Percentiles rank a stretch among this genome's conserved stretches.
phyloP scores from a whole-genome alignment of 2,797 vertebrate genomes.

The Arctocebus calabarensis region DNA sequence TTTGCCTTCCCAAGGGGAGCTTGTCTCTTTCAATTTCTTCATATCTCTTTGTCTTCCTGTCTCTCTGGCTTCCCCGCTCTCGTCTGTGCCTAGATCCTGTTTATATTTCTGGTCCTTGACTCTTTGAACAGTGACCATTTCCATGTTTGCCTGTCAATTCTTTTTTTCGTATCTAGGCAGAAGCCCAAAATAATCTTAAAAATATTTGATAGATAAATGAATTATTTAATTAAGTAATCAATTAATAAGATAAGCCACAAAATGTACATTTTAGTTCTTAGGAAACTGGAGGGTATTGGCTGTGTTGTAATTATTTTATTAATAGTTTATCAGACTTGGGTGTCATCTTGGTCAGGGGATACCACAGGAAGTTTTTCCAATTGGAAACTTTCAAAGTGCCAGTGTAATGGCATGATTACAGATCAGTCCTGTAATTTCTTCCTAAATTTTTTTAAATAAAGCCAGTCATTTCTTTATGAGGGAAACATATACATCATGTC shows the following conservation, averaged over 20 bases:
- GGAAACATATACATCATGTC: neutral
- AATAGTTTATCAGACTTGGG: neutral
- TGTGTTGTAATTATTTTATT: neutral
- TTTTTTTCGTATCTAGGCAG: constrained; percentile 3
- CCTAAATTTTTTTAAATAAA: neutral
- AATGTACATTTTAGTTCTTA: neutral
- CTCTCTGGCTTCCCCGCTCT: neutral
- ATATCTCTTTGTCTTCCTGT: neutral
- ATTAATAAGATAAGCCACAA: neutral
- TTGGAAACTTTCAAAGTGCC: too few species aligned
- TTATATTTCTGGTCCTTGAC: neutral
- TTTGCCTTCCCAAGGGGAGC: neutral
- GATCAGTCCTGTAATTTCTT: neutral
- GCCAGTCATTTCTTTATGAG: neutral
- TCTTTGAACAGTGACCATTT: neutral
- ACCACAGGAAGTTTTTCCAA: neutral
- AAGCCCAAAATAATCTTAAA: neutral
- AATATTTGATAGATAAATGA: neutral
- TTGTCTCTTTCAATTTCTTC: neutral
- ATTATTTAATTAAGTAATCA: neutral
- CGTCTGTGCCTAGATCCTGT: neutral
- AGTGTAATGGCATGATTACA: too few species aligned
- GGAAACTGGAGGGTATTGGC: neutral
- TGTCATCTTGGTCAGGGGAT: neutral
- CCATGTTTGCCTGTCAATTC: neutral